Evolutionary conservation across 64 coral and sea anemone genomes (phyloP).

Genomic region (Acropora tenuis): DNA sequence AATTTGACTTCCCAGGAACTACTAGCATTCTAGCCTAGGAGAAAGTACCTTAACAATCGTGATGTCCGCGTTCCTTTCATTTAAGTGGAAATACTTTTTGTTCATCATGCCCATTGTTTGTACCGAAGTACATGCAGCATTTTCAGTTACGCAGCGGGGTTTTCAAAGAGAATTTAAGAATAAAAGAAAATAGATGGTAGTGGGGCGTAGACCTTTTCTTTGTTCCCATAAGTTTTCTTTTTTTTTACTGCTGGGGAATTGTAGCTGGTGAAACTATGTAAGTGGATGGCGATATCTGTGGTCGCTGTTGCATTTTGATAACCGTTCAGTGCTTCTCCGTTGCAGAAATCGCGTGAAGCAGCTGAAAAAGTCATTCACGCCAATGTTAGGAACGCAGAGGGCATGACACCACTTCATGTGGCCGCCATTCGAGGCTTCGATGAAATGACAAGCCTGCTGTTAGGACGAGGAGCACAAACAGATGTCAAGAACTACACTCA

Average conservation of each 20-base stretch:
- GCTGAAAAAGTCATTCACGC: constrained; percentile 64
- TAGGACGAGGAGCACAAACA: constrained; percentile 70
- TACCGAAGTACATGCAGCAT: background rate
- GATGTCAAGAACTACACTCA: constrained; percentile 67
- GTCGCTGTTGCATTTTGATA: background rate
- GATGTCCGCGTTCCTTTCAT: too few species aligned
- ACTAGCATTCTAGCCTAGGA: too few species aligned
- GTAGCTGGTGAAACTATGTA: too few species aligned
- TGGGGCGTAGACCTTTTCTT: background rate
- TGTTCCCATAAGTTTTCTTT: too few species aligned
- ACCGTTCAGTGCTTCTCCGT: background rate
- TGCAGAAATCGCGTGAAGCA: constrained; percentile 61
- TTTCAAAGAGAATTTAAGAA: background rate
- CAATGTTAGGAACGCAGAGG: constrained; percentile 80
- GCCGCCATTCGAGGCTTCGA: constrained; percentile 82
- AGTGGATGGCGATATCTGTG: too few species aligned
- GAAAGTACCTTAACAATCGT: too few species aligned
- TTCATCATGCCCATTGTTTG: background rate
- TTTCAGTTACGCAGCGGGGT: background rate
- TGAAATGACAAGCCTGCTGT: constrained; percentile 74
- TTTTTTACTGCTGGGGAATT: too few species aligned
- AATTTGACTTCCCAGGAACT: too few species aligned
- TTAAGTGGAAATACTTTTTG: too few species aligned
- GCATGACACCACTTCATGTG: constrained; percentile 87
- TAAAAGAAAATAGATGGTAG: background rate